Evolutionary conservation across 2,113 vertebrate genomes (phyloP).

Genomic region (Genyomyrus donnyi): DNA sequence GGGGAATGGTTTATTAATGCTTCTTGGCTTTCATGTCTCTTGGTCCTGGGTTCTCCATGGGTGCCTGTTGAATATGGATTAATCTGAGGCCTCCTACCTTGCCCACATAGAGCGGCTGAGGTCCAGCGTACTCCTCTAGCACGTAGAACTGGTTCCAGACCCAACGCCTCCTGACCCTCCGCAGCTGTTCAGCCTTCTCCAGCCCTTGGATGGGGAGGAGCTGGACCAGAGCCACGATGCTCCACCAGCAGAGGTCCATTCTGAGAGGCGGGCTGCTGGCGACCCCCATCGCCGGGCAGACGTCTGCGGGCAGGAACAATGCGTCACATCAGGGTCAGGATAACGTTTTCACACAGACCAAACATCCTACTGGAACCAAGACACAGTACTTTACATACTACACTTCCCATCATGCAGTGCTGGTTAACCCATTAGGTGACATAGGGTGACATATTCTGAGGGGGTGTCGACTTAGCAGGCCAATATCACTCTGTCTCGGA

Average conservation of each 20-base stretch:
- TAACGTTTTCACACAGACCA: not conserved
- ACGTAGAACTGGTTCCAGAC: conserved; percentile 99
- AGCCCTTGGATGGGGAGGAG: conserved; percentile 41
- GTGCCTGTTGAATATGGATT: not conserved
- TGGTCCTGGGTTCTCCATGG: too few relatives aligned
- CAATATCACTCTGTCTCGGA: not conserved
- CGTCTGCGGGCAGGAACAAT: not conserved
- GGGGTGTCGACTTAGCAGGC: not conserved
- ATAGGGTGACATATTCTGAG: not conserved
- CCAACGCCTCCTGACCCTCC: conserved; percentile 84
- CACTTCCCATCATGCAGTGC: not conserved
- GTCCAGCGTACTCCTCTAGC: conserved; percentile 89
- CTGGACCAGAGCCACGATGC: conserved; percentile 17
- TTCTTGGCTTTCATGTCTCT: not conserved
- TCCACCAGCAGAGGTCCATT: conserved; percentile 5
- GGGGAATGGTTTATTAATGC: not conserved
- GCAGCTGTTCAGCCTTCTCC: conserved; percentile 43
- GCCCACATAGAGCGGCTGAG: conserved; percentile 87
- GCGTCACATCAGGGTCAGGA: not conserved
- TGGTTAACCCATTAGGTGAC: not conserved
- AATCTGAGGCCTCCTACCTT: conserved; percentile 69
- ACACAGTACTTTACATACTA: not conserved
- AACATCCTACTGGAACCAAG: not conserved
- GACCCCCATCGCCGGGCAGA: not conserved
- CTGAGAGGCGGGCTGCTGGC: not conserved